Percentiles rank a stretch among this genome's conserved stretches.
Evolutionary conservation across 2,113 vertebrate genomes (phyloP).

Genomic region (Cyanistes caeruleus): DNA sequence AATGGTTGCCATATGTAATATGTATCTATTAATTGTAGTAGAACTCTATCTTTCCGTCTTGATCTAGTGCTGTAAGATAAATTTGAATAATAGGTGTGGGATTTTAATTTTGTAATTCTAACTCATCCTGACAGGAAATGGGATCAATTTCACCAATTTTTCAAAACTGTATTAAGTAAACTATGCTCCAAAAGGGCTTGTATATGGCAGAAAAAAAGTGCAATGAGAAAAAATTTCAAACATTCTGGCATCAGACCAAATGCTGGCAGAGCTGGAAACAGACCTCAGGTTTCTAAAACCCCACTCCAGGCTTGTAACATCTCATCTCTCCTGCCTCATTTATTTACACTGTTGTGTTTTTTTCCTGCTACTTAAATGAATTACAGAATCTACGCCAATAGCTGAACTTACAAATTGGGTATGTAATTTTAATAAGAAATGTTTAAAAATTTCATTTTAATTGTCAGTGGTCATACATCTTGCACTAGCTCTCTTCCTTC

Average conservation of each 20-base stretch:
- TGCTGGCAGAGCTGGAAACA: neutral
- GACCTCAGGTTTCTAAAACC: neutral
- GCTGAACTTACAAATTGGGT: neutral
- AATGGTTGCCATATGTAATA: neutral
- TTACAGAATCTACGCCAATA: neutral
- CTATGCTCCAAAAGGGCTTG: neutral
- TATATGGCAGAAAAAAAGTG: neutral
- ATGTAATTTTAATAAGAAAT: neutral
- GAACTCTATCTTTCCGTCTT: neutral
- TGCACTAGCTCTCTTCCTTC: neutral
- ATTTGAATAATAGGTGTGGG: neutral
- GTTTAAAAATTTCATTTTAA: neutral
- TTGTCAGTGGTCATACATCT: neutral
- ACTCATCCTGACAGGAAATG: neutral
- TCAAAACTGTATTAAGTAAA: neutral
- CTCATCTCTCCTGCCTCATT: neutral
- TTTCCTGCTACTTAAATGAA: neutral
- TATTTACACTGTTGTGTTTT: neutral
- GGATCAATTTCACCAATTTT: neutral
- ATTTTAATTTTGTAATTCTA: neutral
- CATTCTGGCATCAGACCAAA: neutral
- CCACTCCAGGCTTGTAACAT: neutral
- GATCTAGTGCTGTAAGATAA: neutral
- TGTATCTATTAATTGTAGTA: neutral
- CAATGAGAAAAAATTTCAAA: neutral